These are phyloP conservation scores for Vultur gryphus DNA, from an alignment of 2,797 vertebrate genomes.

Conservation along the genomic window DNA sequence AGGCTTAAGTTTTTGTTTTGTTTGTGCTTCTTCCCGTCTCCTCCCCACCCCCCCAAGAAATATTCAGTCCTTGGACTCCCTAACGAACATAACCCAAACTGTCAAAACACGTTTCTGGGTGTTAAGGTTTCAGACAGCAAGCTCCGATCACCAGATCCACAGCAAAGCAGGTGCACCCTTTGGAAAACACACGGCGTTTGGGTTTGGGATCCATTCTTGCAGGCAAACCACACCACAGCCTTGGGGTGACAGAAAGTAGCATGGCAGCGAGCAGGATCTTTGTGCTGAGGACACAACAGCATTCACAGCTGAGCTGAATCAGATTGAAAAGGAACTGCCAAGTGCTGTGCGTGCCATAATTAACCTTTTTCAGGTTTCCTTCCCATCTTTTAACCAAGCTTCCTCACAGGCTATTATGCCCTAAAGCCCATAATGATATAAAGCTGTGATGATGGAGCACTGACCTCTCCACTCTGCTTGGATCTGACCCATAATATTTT, in stretches of 20 bases:
- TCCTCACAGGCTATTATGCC: conserved; percentile 57
- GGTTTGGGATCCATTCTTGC: not conserved
- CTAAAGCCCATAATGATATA: conserved; percentile 66
- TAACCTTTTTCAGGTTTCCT: conserved; percentile 65
- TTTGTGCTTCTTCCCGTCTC: not conserved
- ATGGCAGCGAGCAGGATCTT: not conserved
- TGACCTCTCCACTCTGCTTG: conserved; percentile 41
- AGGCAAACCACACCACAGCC: not conserved
- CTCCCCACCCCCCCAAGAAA: not conserved
- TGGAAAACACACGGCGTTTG: not conserved
- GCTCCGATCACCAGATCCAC: not conserved
- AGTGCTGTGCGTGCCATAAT: conserved; percentile 49
- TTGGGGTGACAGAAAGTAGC: not conserved
- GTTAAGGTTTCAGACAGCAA: not conserved
- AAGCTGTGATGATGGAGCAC: conserved; percentile 54
- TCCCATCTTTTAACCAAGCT: conserved; percentile 55
- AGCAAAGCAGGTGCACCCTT: not conserved
- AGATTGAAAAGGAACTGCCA: conserved; percentile 65
- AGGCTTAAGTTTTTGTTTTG: conserved; percentile 11
- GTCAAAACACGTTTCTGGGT: conserved; percentile 8
- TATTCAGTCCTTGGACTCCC: not conserved
- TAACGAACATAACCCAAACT: not conserved
- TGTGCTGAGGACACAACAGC: not conserved
- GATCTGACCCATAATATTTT: conserved; percentile 68
- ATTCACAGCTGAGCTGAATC: conserved; percentile 54